phyloP scores from a whole-genome alignment of 2,888 invertebrate species.

The Candidula unifasciata region DNA sequence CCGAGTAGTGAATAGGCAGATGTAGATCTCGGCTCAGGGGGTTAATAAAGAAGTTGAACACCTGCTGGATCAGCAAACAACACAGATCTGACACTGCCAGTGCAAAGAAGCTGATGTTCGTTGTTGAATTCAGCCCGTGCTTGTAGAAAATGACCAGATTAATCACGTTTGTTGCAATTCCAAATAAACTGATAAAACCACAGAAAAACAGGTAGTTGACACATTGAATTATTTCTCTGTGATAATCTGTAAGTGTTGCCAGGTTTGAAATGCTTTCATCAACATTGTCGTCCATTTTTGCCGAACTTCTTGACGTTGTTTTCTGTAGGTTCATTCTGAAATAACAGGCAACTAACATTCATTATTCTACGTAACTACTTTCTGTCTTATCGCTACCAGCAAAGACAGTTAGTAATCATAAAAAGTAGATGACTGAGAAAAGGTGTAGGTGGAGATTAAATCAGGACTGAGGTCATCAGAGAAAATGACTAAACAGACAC shows the following conservation, averaged over 20 bases:
- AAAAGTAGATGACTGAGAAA: too few species aligned
- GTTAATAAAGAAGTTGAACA: neutral
- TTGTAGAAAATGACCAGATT: neutral
- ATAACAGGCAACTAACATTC: too few species aligned
- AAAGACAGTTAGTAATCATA: too few species aligned
- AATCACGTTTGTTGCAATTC: neutral
- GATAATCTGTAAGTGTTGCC: neutral
- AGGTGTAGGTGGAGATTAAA: too few species aligned
- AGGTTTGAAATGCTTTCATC: too few species aligned
- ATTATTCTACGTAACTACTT: too few species aligned
- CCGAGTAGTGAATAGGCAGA: neutral
- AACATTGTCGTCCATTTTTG: too few species aligned
- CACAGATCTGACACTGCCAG: neutral
- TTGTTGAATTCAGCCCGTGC: neutral
- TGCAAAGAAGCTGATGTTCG: neutral
- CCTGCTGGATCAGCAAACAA: neutral
- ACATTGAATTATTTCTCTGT: neutral
- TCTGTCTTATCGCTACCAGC: too few species aligned
- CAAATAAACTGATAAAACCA: neutral
- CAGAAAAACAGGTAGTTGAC: neutral
- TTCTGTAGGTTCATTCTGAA: too few species aligned
- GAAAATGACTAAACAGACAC: too few species aligned
- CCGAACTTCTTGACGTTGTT: too few species aligned
- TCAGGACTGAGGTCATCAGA: too few species aligned
- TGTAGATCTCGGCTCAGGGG: neutral